Base-by-base conservation (phyloP, 92 coral and sea anemone species). In the Zoanthus gigantus region DNA sequence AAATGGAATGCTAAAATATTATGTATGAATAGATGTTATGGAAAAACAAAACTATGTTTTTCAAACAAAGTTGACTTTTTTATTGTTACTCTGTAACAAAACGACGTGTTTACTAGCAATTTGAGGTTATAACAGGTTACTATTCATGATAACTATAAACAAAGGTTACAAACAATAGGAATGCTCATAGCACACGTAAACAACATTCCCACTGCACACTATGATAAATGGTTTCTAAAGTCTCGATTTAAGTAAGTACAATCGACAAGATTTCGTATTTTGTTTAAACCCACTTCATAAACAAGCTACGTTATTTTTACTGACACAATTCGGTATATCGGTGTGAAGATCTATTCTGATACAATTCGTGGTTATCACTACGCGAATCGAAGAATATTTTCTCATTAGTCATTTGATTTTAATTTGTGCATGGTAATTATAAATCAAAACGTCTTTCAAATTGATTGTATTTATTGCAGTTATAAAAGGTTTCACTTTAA, bases 41-140 rank as follows among this genome's bases (percentile, higher is more conserved):
- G 58, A 15, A 15, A 80, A 63, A 63, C 57, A n/a, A 4, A 9
- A 45, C 9, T 3, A 46, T 46, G 28, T 28, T 47, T 80, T 77
- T 56, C 82, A 29, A 29, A 54, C 42, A 30, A n/a, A 46, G 44
- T 4, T 29, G 30, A 23, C 23, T 28, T 73, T 65, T 57, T 45
- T 1, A 9, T 10, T 81, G 18, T 65, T 28, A 15, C 74, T 66
- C 0, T 13, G 28, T 18, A 18, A 37, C 6, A 45, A 28, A 46
- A 61, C 4, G 15, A 16, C 9, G 85, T 65, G 60, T 81, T 68
- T 81, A 68, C 60, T 29, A 63, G 45, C 45, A 68, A 81, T 23
- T 6, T 81, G 63, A 46, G 85, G 85, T 81, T 75, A n/a, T 65
- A 81, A 81, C 45, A 66, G 75, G 60, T 42, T 67, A 81, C 85